These are phyloP conservation scores for Nesospiza acunhae DNA, from an alignment of 2,113 vertebrate species.

Conservation along the genomic window DNA sequence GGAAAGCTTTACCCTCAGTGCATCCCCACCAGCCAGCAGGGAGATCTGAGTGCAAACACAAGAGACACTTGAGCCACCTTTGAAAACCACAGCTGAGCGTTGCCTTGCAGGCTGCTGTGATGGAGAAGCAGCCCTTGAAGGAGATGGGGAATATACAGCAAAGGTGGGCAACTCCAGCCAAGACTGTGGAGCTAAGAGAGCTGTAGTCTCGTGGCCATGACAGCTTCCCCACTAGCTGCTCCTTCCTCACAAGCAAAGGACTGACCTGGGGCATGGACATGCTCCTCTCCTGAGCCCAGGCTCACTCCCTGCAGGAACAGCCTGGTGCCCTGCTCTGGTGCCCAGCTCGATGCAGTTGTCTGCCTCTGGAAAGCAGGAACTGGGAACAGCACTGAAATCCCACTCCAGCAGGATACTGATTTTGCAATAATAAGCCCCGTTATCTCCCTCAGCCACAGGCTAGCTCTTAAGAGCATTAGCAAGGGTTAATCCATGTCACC, in stretches of 20 bases:
- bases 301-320: neutral
- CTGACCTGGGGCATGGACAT: accelerated
- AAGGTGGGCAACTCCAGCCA: neutral
- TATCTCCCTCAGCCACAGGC: neutral
- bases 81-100: neutral
- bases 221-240: neutral
- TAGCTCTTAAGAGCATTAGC: conserved; percentile 53
- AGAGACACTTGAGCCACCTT: neutral
- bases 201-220: neutral
- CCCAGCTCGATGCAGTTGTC: neutral
- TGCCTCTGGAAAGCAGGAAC: neutral
- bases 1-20: neutral
- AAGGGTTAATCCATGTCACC: conserved; percentile 35
- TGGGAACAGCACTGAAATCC: neutral
- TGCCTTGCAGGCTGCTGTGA: neutral
- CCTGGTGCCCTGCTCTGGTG: neutral
- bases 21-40: neutral
- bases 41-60: neutral
- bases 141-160: accelerated
- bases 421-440: conserved; percentile 37
- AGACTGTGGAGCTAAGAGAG: neutral
- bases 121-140: neutral
- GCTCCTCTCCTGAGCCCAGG: neutral
- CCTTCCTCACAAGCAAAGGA: neutral
- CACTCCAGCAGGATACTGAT: neutral